phyloP scores from a whole-genome alignment of 1,140 invertebrate species.

The Bombus picipes region DNA sequence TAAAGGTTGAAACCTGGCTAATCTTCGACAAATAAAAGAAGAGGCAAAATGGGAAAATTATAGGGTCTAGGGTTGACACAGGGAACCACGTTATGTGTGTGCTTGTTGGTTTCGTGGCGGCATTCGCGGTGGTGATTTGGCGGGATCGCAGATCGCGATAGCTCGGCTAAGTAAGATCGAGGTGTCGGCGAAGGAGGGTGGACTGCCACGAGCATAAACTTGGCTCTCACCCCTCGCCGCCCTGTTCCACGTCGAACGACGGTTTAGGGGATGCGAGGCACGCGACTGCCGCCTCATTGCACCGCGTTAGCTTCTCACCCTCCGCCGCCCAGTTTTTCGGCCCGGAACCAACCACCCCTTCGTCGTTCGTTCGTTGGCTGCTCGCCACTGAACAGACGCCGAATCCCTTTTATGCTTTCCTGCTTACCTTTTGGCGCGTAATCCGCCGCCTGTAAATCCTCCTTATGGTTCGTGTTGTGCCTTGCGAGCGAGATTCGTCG shows the following conservation, averaged over 20 bases:
- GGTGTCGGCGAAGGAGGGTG: slow-evolving; percentile 46
- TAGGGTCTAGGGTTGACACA: background rate
- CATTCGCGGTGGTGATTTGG: slow-evolving; percentile 55
- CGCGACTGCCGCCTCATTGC: slow-evolving; percentile 75
- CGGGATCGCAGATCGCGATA: slow-evolving; percentile 55
- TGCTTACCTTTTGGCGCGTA: slow-evolving; percentile 55
- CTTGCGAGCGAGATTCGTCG: background rate
- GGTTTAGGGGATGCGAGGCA: slow-evolving; percentile 73
- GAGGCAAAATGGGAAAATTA: background rate
- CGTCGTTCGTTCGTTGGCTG: slow-evolving; percentile 58
- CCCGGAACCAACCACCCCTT: background rate
- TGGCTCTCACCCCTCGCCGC: background rate
- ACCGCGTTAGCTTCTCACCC: slow-evolving; percentile 69
- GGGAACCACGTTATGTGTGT: no score
- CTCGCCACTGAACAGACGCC: slow-evolving; percentile 66
- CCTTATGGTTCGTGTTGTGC: background rate
- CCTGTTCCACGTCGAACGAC: slow-evolving; percentile 24
- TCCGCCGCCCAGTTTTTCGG: slow-evolving; percentile 12
- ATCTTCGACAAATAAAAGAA: background rate
- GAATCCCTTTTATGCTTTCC: slow-evolving; percentile 53
- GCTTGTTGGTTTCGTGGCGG: slow-evolving; percentile 41
- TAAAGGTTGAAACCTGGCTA: background rate
- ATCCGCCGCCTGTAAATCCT: slow-evolving; percentile 50
- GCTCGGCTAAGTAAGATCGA: slow-evolving; percentile 56
- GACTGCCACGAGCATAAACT: slow-evolving; percentile 51